These are phyloP conservation scores for Halesus radiatus DNA, from an alignment of 1,140 invertebrate genomes.

Conservation along the genomic window DNA sequence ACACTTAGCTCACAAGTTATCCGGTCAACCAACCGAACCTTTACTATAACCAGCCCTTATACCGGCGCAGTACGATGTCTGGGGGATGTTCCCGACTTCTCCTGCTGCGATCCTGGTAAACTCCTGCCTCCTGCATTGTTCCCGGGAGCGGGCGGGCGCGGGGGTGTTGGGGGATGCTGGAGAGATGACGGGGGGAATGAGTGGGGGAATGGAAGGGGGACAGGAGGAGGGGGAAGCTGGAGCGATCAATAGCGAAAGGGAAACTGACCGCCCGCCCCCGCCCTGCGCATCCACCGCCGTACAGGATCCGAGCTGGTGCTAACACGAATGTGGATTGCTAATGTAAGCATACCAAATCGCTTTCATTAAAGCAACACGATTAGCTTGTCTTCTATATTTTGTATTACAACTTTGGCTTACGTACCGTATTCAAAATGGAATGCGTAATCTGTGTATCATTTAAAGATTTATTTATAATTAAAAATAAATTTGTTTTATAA, in stretches of 20 bases:
- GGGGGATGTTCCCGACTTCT: no score
- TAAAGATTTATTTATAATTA: no score
- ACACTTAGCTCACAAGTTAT: background rate
- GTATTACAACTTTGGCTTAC: no score
- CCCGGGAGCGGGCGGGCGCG: background rate
- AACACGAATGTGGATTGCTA: background rate
- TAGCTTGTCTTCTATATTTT: no score
- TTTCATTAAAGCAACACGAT: no score
- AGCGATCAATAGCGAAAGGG: slow-evolving; percentile 52
- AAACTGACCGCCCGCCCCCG: slow-evolving; percentile 35
- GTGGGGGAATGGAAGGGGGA: background rate
- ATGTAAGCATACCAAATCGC: no score
- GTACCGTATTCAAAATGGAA: no score
- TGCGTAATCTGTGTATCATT: no score
- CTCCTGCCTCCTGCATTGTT: slow-evolving; percentile 27
- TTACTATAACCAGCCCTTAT: no score
- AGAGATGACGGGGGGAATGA: background rate
- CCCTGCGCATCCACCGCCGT: background rate
- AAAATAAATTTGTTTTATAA: no score
- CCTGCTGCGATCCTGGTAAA: background rate
- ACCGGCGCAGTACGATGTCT: no score
- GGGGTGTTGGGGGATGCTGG: background rate
- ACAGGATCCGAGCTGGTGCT: background rate
- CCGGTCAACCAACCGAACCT: no score
- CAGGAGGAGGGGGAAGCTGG: slow-evolving; percentile 8